Evolutionary conservation across 1,140 invertebrate genomes (phyloP), one percentile per base, ranked within the genome.

Genomic region (Eubasilissa regina): DNA sequence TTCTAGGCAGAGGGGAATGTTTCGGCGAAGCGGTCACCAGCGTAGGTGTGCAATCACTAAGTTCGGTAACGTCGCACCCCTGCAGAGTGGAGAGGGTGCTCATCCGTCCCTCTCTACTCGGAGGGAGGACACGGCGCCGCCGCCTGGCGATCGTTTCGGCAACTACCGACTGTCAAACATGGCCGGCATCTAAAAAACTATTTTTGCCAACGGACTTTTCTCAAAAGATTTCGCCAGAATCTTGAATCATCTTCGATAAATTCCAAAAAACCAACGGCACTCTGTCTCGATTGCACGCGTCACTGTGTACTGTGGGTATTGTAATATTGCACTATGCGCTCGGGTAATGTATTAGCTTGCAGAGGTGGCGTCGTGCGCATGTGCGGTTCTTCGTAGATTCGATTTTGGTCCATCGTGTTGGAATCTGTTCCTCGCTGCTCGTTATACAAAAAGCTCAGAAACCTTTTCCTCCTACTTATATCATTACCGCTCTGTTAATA

Each of bases 371-470:
- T 84, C 79, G 19, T 76, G 81, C 88, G 88, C 87, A 87, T 87
- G 88, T 87, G 87, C 87, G 87, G 60, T 80, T 84, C 83, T 83
- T 85, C 84, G 85, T 84, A 87, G 86, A 89, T 89, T 89, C 88
- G 89, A 89, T 89, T 89, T 89, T 89, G 88, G 88, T 89, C 87
- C 88, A 89, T 87, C 86, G 87, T 87, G 86, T 87, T 85, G 87
- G 87, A 89, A 86, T 87, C 88, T 88, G 86, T 85, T 15, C 62
- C 58, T 44, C 56, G 64, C 15, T 25, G 21, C 44, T 53, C 60
- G 15, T 25, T 47, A 9, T n/a, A 55, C 62, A 68, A 68, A 56
- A 70, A 43, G 64, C 25, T 44, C 48, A 21, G 11, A 55, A 55
- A 51, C 25, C 55, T 55, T 74, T 74, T 74, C 47, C 11, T 35